Conservation (phyloP, 2,113 vertebrate species). For the Ahaetulla prasina region DNA sequence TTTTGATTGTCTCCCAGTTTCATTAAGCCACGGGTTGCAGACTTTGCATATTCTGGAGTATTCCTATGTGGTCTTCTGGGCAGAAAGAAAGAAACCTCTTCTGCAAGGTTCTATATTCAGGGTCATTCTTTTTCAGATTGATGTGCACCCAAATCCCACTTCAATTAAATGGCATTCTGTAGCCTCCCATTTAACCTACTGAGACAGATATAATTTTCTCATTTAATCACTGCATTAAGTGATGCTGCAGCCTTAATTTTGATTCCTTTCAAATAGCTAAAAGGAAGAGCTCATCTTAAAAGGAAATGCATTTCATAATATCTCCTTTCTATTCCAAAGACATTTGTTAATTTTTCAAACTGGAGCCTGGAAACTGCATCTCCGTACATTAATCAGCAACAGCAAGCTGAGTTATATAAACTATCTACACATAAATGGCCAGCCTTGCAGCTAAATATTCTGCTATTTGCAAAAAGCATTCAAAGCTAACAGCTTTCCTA, state of each 20-base stretch:
- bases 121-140: neutral
- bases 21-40: neutral
- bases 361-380: neutral
- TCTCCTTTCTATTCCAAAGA: neutral
- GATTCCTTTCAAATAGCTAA: neutral
- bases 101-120: neutral
- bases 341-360: neutral
- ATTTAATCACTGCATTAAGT: constrained; percentile 7
- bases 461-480: neutral
- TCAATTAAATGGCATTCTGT: neutral
- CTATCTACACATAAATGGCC: neutral
- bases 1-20: constrained; percentile 8
- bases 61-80: neutral
- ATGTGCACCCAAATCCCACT: constrained; percentile 1
- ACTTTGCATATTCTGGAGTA: neutral
- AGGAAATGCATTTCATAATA: neutral
- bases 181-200: neutral
- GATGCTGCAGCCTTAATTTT: neutral
- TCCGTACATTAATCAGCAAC: neutral
- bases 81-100: neutral
- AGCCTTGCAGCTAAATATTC: neutral
- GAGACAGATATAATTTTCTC: neutral
- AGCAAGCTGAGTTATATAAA: neutral
- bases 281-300: neutral
- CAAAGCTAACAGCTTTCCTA: neutral